Percentiles rank a stretch among this genome's conserved stretches.
Conservation (phyloP, 1,140 invertebrate species). For the Cotesia vestalis region DNA sequence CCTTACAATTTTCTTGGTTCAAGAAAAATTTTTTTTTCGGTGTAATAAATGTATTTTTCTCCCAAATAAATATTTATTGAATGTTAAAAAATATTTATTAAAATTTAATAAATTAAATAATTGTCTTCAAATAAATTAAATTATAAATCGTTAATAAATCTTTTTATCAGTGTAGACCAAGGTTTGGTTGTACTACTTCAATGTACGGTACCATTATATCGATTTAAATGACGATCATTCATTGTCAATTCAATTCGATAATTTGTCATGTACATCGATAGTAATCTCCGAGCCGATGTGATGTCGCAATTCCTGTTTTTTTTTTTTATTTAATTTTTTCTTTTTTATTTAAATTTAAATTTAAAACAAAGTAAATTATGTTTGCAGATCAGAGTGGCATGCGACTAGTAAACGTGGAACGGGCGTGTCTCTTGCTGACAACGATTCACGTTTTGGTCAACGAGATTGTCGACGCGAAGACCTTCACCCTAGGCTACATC, state of each 20-base stretch:
- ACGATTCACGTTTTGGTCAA: slow-evolving; percentile 47
- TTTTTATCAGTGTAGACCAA: background rate
- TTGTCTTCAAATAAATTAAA: no score
- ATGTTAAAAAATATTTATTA: no score
- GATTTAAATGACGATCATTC: slow-evolving; percentile 2
- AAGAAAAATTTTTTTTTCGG: no score
- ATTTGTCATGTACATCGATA: slow-evolving; percentile 6
- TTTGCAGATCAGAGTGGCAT: slow-evolving; percentile 42
- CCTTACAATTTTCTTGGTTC: no score
- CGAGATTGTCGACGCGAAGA: slow-evolving; percentile 47
- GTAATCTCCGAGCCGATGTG: background rate
- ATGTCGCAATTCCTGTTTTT: background rate
- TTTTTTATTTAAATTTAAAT: background rate
- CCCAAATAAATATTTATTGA: no score
- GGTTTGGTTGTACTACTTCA: no score
- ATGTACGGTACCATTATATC: no score
- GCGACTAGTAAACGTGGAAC: slow-evolving; percentile 49
- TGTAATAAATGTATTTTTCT: no score
- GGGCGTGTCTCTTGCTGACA: slow-evolving; percentile 53
- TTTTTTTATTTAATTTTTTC: background rate
- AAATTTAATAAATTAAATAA: no score
- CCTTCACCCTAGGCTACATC: slow-evolving; percentile 77
- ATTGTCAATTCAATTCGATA: slow-evolving; percentile 16
- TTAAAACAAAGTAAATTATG: slow-evolving; percentile 7
- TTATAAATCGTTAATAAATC: no score